These are phyloP conservation scores for Desmophyllum pertusum DNA, from an alignment of 92 coral and sea anemone species.

Conservation along the genomic window DNA sequence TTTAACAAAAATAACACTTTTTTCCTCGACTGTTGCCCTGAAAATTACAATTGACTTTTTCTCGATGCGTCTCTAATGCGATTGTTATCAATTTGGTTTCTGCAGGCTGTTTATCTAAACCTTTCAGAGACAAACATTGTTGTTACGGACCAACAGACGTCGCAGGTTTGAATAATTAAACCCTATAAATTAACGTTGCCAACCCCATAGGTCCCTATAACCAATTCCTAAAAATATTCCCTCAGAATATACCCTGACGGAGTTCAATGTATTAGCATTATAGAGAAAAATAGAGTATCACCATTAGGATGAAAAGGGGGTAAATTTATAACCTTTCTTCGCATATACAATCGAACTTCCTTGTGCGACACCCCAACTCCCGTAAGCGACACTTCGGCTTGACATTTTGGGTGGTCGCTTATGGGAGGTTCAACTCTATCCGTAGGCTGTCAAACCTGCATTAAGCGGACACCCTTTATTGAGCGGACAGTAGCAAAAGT, in stretches of 20 bases:
- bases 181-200: background rate
- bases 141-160: conserved; percentile 78
- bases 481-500: no score
- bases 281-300: background rate
- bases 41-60: background rate
- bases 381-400: no score
- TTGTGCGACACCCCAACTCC: no score
- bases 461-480: no score
- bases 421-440: no score
- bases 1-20: no score
- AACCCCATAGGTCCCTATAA: background rate
- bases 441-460: no score
- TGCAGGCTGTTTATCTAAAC: conserved; percentile 73
- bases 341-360: no score
- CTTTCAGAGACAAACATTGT: conserved; percentile 80
- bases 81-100: background rate
- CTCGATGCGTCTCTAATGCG: background rate
- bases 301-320: background rate
- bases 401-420: no score
- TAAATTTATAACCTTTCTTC: no score
- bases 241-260: no score
- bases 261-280: background rate
- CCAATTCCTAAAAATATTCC: background rate
- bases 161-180: conserved; percentile 59
- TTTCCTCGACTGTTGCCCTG: no score